Conservation (phyloP, 2,797 vertebrate genomes). For the Meriones psammophilus region DNA sequence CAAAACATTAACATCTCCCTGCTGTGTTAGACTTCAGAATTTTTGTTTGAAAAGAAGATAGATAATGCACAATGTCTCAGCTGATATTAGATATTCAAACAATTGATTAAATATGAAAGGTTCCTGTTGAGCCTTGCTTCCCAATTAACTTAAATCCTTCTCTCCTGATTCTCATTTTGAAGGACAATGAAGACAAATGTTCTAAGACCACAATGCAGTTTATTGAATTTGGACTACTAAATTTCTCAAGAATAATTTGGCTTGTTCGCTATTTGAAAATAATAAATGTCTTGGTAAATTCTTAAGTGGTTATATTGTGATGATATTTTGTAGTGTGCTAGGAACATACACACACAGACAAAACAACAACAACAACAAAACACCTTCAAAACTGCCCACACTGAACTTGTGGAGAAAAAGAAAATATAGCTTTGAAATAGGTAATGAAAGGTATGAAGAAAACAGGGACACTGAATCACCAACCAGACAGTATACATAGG, state of each 20-base stretch:
- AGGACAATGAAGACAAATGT: background rate
- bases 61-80: background rate
- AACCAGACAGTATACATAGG: too few relatives aligned
- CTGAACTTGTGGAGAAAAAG: background rate
- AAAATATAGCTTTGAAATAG: background rate
- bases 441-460: background rate
- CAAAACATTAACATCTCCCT: background rate
- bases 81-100: background rate
- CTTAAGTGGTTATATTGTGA: background rate
- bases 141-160: background rate
- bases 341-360: background rate
- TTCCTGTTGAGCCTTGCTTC: background rate
- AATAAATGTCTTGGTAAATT: background rate
- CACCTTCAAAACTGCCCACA: background rate
- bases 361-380: background rate
- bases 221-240: background rate
- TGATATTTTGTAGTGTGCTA: background rate
- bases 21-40: background rate
- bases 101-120: background rate
- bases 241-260: background rate
- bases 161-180: background rate
- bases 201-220: background rate
- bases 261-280: conserved; percentile 7
- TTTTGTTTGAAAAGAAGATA: background rate
- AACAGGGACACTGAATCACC: background rate